Evolutionary conservation across 2,113 vertebrate genomes (phyloP), one percentile per base, ranked within the genome.

Genomic region (Scopus umbretta): DNA sequence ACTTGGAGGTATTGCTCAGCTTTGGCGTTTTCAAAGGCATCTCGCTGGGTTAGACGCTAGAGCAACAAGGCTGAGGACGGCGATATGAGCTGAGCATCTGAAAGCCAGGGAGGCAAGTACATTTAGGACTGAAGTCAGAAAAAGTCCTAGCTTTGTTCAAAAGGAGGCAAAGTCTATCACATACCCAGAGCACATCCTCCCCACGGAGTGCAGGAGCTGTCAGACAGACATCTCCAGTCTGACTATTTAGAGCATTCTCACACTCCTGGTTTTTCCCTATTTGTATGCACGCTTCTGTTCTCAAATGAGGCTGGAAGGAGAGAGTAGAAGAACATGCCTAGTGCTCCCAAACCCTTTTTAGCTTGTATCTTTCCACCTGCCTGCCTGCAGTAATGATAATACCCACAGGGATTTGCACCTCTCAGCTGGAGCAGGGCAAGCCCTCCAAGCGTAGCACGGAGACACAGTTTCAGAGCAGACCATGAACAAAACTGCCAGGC

Each of bases 221-320:
- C 94, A 94, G 68, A 58, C 74, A 80, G 78, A 66, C 73, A 65
- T 82, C 56, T 86, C 76, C 0, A 0, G 53, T 72, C 36, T 32
- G 73, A 30, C 58, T 95, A 38, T 87, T 95, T 91, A 89, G 92
- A 92, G 81, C 70, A 10, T 79, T 75, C 76, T 74, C 55, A 82
- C 9, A 7, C 26, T 75, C 79, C 49, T 52, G 65, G 2, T 52
- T 90, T 43, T 70, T 84, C 67, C 32, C 50, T 63, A 85, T 95
- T 96, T 85, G 30, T 72, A 92, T 72, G 82, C 86, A 34, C 2
- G 83, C 22, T 92, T 83, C 72, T 92, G 47, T 45, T 89, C 95
- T 36, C 93, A 88, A 83, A 90, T 80, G 63, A 70, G 78, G 47
- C 52, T 81, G 32, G 40, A 91, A n/a, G 3, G 7, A 79, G 32